These are phyloP conservation scores for Temnothorax unifasciatus DNA, from an alignment of 2,888 invertebrate genomes.

Conservation along the genomic window DNA sequence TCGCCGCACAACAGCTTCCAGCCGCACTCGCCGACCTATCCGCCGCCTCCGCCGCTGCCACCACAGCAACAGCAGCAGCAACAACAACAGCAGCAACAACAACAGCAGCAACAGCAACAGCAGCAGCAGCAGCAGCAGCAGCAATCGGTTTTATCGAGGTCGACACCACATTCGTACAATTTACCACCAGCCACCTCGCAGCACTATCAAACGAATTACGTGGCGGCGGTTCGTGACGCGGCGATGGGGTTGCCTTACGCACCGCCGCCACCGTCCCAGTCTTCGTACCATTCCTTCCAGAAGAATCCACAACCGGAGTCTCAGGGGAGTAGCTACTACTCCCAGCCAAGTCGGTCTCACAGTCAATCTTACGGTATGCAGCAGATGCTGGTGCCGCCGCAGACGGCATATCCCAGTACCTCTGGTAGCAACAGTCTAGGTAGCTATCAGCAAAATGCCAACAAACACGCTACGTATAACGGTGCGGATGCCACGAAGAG, in stretches of 20 bases:
- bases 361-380: conserved; percentile 73
- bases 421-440: conserved; percentile 59
- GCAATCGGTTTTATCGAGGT: conserved; percentile 84
- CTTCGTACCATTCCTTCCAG: conserved; percentile 84
- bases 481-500: conserved; percentile 79
- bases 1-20: conserved; percentile 86
- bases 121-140: not conserved
- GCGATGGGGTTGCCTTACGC: conserved; percentile 83
- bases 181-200: conserved; percentile 87
- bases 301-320: conserved; percentile 78
- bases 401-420: conserved; percentile 63
- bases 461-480: conserved; percentile 75
- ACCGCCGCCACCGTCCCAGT: conserved; percentile 71
- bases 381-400: conserved; percentile 65
- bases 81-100: not conserved
- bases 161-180: conserved; percentile 86
- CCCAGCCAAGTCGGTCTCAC: conserved; percentile 76
- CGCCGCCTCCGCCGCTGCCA: conserved; percentile 87
- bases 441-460: conserved; percentile 75
- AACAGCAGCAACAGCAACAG: conserved; percentile 58
- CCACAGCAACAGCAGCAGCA: not conserved
- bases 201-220: conserved; percentile 83
- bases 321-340: conserved; percentile 73
- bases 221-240: conserved; percentile 78
- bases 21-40: conserved; percentile 85